Evolutionary conservation across 1,140 invertebrate species (phyloP), one percentile per base, ranked within the genome.

Genomic region (Rhyacophila brunnea): DNA sequence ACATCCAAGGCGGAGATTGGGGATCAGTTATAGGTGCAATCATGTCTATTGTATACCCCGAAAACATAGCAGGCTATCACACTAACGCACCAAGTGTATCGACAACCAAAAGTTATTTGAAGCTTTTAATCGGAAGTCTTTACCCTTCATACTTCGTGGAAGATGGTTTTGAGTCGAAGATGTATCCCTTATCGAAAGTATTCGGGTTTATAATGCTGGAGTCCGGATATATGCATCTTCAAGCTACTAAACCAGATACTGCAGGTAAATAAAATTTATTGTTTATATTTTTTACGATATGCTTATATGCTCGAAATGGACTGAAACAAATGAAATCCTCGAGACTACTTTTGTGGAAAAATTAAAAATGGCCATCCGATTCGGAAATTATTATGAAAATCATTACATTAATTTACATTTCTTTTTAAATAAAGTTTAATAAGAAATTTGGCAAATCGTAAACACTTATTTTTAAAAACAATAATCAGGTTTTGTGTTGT

Each of bases 231-330:
- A 68, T 89, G 14, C 89, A 93, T 68, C 71, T 96, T 14, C 93
- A 96, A 74, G 82, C 89, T 3, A 94, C 91, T 0, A 95, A 95
- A 73, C 93, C 94, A 10, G 93, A 96, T 68, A 96, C 94, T 4
- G 77, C 95, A 59, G 72, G 74, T 75, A 66, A 65, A 69, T 45
- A 38, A 17, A 19, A 40, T 35, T 35, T 35, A 35, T 7, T 7
- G 34, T 7, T 35, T 35, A n/a, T 40, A 13, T 40, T 40, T 15
- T n/a, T 13, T 40, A 40, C 5, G n/a, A n/a, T n/a, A n/a, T n/a
- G n/a, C n/a, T n/a, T n/a, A n/a, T n/a, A n/a, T n/a, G n/a, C n/a
- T n/a, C n/a, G n/a, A n/a, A n/a, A n/a, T n/a, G n/a, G n/a, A n/a
- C n/a, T n/a, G n/a, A n/a, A n/a, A n/a, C n/a, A n/a, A n/a, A n/a